Conservation (phyloP, 53 echinoderm and acorn worm species). For the Holothuria leucospilota region DNA sequence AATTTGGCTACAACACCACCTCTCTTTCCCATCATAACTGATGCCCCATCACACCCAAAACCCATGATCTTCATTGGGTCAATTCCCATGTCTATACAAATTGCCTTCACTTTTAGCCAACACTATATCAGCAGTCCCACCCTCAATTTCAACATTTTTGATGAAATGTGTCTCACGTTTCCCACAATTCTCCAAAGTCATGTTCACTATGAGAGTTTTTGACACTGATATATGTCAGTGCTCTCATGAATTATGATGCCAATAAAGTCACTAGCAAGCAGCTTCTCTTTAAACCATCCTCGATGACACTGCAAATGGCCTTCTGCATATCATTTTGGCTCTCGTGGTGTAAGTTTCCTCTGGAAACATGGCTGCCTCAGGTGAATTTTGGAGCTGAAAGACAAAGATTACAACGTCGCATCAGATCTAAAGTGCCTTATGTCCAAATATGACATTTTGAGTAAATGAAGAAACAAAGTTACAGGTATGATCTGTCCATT, state of each 20-base stretch:
- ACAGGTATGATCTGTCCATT: no score
- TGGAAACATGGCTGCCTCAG: no score
- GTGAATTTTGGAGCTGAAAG: neutral
- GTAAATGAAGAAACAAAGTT: no score
- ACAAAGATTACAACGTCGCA: no score
- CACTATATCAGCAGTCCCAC: neutral
- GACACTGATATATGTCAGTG: neutral
- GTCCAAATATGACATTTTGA: no score
- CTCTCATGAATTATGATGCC: neutral
- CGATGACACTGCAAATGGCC: neutral
- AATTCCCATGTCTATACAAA: neutral
- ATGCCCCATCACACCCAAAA: neutral
- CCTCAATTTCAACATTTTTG: neutral
- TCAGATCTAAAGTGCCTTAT: no score
- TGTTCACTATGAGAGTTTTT: neutral
- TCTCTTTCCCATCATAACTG: slow-evolving; percentile 8
- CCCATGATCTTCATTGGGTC: neutral
- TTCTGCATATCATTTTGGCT: neutral
- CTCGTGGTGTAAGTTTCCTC: neutral
- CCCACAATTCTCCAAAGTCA: neutral
- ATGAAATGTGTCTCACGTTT: neutral
- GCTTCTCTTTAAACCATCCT: neutral
- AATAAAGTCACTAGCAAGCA: neutral
- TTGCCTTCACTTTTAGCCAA: neutral
- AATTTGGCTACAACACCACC: neutral